Evolutionary conservation across 2,888 invertebrate species (phyloP), one percentile per base, ranked within the genome.

Genomic region (Diarsia brunnea): DNA sequence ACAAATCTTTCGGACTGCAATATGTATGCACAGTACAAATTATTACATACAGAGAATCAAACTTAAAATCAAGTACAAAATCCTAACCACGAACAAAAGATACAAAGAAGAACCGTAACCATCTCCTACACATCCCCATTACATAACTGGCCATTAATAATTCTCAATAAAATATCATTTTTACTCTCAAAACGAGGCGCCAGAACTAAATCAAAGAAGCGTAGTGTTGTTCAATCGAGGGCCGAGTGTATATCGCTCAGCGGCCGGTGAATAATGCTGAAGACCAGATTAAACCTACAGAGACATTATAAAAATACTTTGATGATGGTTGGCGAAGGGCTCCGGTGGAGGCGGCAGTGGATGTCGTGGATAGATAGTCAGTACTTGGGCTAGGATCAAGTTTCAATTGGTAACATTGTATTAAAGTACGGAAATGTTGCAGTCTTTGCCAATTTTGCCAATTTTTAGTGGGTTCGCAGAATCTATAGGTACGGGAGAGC

Each of bases 231-330:
- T 79, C 79, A 61, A 68, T 71, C 61, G 83, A 58, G 78, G 38
- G 70, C 38, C 69, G 85, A 73, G 73, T 78, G 84, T 95, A 95
- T 95, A 95, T 95, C 95, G 94, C 90, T 95, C 95, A 94, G 90
- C 95, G 91, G 89, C 87, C 89, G 90, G 92, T 95, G 95, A 94
- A 94, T 95, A 94, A 94, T 94, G 91, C 90, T 89, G 89, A 89
- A 69, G 88, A 89, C 88, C 85, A 92, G 91, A 94, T 94, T 93
- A 93, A 92, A 94, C 89, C 93, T 92, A 92, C 93, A 88, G 90
- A 91, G 93, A 93, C 90, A 91, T 89, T 92, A 92, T 92, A 92
- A 91, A 92, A 90, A 89, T 82, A 84, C 84, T 60, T 24, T 38
- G 88, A 93, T 82, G 78, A 84, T 68, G 8, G 90, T 91, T 88